These are phyloP conservation scores for Coptotermes formosanus DNA, from an alignment of 1,140 invertebrate genomes.

Conservation along the genomic window DNA sequence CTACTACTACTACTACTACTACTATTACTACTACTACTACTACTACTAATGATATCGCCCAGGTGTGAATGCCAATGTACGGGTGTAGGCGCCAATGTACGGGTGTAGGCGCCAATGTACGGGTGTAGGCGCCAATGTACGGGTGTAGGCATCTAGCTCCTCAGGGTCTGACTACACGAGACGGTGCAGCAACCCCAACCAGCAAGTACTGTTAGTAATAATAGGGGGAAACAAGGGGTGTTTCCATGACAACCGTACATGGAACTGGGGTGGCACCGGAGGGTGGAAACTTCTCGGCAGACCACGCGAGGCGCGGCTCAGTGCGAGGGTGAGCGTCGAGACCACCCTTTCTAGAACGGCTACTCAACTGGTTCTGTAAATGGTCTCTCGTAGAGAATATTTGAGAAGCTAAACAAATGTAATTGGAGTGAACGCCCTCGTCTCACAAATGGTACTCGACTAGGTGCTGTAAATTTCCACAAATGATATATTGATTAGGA, in stretches of 20 bases:
- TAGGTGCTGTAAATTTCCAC: too few species aligned
- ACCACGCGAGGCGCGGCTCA: not conserved
- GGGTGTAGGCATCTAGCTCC: not conserved
- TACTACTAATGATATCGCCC: too few species aligned
- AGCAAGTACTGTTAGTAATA: conserved; percentile 6
- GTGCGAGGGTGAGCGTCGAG: not conserved
- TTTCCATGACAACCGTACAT: conserved; percentile 17
- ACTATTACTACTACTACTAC: too few species aligned
- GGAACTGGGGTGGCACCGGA: conserved; percentile 11
- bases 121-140: not conserved
- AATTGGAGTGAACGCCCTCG: too few species aligned
- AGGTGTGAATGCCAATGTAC: too few species aligned
- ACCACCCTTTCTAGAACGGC: not conserved
- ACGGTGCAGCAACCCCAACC: not conserved
- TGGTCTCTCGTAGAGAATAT: too few species aligned
- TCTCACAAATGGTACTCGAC: too few species aligned
- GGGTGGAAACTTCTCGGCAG: conserved; percentile 7
- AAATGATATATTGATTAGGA: too few species aligned
- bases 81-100: not conserved
- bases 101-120: too few species aligned
- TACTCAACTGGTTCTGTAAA: not conserved
- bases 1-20: too few species aligned
- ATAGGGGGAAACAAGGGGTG: conserved; percentile 7
- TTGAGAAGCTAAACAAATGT: too few species aligned
- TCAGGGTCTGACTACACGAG: not conserved